Evolutionary conservation across 2,888 invertebrate species (phyloP).

Genomic region (Tribolium freemani): DNA sequence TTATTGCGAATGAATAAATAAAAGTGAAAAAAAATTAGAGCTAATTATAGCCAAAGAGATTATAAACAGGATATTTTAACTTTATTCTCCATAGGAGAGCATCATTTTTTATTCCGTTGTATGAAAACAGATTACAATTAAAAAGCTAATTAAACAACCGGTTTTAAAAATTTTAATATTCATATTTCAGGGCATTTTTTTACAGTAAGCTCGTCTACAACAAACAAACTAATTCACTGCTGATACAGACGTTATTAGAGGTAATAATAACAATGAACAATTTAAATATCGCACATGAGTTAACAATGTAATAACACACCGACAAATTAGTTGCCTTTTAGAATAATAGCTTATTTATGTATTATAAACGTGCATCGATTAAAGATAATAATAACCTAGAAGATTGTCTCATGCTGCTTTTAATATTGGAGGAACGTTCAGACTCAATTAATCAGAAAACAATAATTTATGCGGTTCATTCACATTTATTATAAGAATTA

Average conservation of each 20-base stretch:
- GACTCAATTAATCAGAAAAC: conserved; percentile 15
- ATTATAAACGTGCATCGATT: conserved; percentile 31
- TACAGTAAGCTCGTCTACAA: neutral
- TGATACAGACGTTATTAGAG: conserved; percentile 32
- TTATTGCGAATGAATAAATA: conserved; percentile 23
- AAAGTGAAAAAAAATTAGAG: conserved; percentile 8
- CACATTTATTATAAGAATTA: neutral
- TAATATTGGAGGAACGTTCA: conserved; percentile 19
- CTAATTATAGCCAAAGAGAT: conserved; percentile 20
- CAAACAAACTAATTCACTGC: conserved; percentile 23
- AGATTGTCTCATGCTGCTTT: conserved; percentile 22
- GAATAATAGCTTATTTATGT: conserved; percentile 44
- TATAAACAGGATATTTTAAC: conserved; percentile 21
- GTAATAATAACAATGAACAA: conserved; percentile 37
- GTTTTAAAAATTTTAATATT: conserved; percentile 23
- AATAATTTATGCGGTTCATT: conserved; percentile 4
- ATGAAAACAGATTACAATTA: conserved; percentile 29
- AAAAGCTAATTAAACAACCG: conserved; percentile 31
- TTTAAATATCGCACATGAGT: conserved; percentile 49
- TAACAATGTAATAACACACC: conserved; percentile 42
- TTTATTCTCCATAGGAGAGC: conserved; percentile 7
- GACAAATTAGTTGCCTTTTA: conserved; percentile 44
- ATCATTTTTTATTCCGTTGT: neutral
- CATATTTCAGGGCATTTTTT: conserved; percentile 3
- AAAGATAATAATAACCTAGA: conserved; percentile 31